Base-by-base conservation (phyloP, 2,113 vertebrate genomes). In the Tympanuchus pallidicinctus region DNA sequence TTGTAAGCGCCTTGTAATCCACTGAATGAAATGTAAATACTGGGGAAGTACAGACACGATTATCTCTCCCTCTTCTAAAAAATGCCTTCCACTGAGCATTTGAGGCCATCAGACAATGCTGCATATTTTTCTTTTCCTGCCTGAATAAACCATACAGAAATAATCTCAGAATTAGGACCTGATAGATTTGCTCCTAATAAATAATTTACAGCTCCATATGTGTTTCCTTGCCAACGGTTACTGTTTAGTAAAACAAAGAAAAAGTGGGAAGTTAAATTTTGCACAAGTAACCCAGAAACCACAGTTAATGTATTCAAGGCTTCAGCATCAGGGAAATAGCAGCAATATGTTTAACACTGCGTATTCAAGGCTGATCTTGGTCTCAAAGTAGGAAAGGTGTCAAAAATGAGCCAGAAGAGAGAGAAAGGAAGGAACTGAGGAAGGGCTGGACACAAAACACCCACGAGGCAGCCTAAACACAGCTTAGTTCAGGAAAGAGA, bases 201-300 rank as follows among this genome's bases (percentile, higher is more conserved):
- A 96, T 96, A 89, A 95, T 96, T 96, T 89, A 94, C 82, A 84
- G 56, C 5, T 88, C 96, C 96, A 97, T 95, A 97, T 97, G 97
- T 95, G 96, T 96, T 88, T 94, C 95, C 92, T 57, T 94, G 91
- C 82, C 88, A 89, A 96, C 50, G 0, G 76, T 94, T 91, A 91
- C 88, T 96, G 93, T 96, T 96, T 92, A 94, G 88, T 57, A 64
- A 82, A 88, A 95, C 94, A 96, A 65, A 78, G 79, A 67, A 94
- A 72, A 79, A 80, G 28, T 42, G 59, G 59, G 48, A 80, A 84
- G 69, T 72, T 56, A 11, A 65, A 93, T 73, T 82, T 63, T 77
- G 20, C 71, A 50, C 7, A 45, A 92, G 86, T 89, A 89, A 78
- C 65, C 59, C 12, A 86, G 66, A 92, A 93, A 96, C 22, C 52